phyloP scores from a whole-genome alignment of 1,140 invertebrate genomes.

The Berghia stephanieae region DNA sequence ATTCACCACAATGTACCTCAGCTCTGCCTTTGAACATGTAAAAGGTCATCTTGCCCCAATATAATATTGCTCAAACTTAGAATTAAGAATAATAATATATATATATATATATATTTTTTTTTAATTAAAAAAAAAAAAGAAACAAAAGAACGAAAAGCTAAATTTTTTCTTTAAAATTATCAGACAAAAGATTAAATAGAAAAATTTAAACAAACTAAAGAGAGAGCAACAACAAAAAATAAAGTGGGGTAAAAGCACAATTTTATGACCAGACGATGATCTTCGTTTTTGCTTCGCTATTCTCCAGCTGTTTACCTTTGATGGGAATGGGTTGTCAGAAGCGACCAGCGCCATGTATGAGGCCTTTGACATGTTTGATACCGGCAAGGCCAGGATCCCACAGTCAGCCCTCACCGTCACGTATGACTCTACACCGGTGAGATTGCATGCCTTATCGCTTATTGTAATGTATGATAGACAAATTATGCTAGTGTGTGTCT shows the following conservation, averaged over 20 bases:
- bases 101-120: neutral
- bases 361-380: neutral
- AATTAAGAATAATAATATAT: no score
- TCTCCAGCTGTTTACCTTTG: constrained; percentile 23
- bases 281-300: neutral
- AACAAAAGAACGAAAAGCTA: no score
- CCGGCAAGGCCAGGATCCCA: neutral
- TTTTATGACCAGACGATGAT: neutral
- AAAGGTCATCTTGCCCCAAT: no score
- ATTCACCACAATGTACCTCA: no score
- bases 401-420: constrained; percentile 24
- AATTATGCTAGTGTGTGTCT: no score
- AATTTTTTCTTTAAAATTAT: no score
- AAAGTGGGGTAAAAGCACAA: no score
- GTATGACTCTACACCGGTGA: constrained; percentile 18
- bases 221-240: no score
- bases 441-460: neutral
- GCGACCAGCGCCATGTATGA: constrained; percentile 2
- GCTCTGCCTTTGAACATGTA: no score
- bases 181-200: no score
- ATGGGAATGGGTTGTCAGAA: constrained; percentile 15
- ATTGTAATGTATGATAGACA: neutral
- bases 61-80: no score
- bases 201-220: no score
- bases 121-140: neutral